Evolutionary conservation across 2,797 vertebrate genomes (phyloP).

Genomic region (Cuniculus paca): DNA sequence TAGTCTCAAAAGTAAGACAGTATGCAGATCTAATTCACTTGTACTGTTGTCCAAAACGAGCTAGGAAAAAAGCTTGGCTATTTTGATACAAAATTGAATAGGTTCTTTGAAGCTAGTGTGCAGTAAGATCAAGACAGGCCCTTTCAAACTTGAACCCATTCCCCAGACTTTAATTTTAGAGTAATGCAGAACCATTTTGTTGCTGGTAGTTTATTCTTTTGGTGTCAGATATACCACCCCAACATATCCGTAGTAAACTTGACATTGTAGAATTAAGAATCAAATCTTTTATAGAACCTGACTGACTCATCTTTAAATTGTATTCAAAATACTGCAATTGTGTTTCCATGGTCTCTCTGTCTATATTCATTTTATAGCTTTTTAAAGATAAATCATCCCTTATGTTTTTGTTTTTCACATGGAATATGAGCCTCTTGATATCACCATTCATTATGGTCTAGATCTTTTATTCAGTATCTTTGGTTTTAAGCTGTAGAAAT

Average conservation of each 20-base stretch:
- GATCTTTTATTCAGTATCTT: conserved; percentile 5
- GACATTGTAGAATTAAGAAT: background rate
- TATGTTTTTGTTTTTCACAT: background rate
- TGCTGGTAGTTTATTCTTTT: background rate
- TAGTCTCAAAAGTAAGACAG: background rate
- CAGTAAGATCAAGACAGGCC: background rate
- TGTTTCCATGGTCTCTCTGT: background rate
- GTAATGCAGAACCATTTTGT: background rate
- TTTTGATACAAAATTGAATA: background rate
- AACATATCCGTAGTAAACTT: background rate
- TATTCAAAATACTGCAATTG: background rate
- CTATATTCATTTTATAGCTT: background rate
- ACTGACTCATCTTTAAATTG: background rate
- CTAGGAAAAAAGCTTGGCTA: background rate
- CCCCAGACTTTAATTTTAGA: conserved; percentile 1
- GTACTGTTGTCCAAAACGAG: background rate
- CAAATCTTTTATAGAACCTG: background rate
- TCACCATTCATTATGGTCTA: background rate
- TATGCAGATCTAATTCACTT: background rate
- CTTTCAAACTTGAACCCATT: background rate
- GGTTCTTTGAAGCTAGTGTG: background rate
- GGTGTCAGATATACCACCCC: background rate
- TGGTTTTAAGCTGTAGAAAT: conserved; percentile 21
- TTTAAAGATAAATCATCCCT: background rate
- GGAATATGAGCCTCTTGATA: background rate